Percentiles rank a stretch among this genome's conserved stretches.
Conservation (phyloP, 2,888 invertebrate genomes). For the Melanostoma mellinum region DNA sequence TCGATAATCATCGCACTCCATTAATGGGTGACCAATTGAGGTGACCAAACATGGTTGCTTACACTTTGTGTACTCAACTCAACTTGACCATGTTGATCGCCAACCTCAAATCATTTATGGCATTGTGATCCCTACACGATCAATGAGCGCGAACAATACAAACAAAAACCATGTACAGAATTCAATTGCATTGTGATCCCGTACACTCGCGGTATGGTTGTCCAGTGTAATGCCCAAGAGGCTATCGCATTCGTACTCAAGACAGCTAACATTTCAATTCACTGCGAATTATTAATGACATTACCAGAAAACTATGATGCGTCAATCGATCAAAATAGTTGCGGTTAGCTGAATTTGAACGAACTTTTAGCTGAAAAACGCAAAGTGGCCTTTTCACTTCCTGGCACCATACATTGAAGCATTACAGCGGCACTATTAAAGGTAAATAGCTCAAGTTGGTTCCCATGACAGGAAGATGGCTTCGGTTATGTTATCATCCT, state of each 20-base stretch:
- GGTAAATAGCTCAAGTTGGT: constrained; percentile 10
- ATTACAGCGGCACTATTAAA: constrained; percentile 36
- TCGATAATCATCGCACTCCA: constrained; percentile 50
- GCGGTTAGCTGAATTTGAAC: constrained; percentile 17
- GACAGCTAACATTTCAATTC: constrained; percentile 50
- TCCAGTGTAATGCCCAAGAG: background rate
- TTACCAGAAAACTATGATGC: constrained; percentile 66
- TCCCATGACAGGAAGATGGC: constrained; percentile 10
- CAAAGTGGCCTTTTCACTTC: constrained; percentile 62
- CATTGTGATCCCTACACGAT: constrained; percentile 48
- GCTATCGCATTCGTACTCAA: background rate
- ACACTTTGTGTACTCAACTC: constrained; percentile 37
- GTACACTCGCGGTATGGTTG: constrained; percentile 1
- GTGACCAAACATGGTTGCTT: constrained; percentile 52
- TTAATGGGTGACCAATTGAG: constrained; percentile 57
- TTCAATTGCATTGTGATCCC: constrained; percentile 58
- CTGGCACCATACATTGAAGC: constrained; percentile 23
- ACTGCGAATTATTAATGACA: constrained; percentile 64
- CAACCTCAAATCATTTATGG: constrained; percentile 48
- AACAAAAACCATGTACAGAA: constrained; percentile 45
- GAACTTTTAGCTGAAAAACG: constrained; percentile 57
- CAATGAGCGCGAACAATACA: constrained; percentile 49
- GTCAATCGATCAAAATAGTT: constrained; percentile 63
- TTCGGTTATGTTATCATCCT: constrained; percentile 47
- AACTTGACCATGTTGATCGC: constrained; percentile 38